Percentiles rank a stretch among this genome's conserved stretches.
Evolutionary conservation across 2,888 invertebrate genomes (phyloP).

Genomic region (Euphydryas editha): DNA sequence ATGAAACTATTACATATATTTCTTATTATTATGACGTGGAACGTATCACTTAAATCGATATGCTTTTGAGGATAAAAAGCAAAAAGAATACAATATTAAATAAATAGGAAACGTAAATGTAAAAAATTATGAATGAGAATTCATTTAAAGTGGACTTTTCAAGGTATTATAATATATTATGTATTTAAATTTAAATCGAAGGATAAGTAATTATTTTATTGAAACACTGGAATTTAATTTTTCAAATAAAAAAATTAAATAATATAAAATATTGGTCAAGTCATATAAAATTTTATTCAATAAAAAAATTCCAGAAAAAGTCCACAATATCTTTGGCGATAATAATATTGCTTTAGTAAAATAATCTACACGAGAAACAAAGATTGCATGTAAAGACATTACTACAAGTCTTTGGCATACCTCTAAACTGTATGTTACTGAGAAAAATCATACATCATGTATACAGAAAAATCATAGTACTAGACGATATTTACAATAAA

Average conservation of each 20-base stretch:
- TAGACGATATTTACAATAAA: conserved; percentile 53
- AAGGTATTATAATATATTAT: conserved; percentile 15
- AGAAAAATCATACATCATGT: conserved; percentile 52
- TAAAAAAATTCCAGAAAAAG: conserved; percentile 54
- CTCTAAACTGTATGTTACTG: conserved; percentile 80
- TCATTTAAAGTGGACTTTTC: conserved; percentile 39
- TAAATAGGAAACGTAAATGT: conserved; percentile 48
- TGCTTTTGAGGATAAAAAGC: conserved; percentile 68
- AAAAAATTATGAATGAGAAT: conserved; percentile 42
- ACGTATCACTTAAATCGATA: conserved; percentile 73
- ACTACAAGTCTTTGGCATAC: conserved; percentile 77
- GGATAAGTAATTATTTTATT: not conserved
- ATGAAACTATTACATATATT: conserved; percentile 61
- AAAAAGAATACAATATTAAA: conserved; percentile 41
- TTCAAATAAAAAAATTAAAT: not conserved
- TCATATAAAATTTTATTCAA: conserved; percentile 16
- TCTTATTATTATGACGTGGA: conserved; percentile 62
- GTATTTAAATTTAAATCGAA: not conserved
- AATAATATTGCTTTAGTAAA: conserved; percentile 59
- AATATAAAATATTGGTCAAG: conserved; percentile 19
- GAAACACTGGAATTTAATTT: not conserved
- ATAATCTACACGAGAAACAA: conserved; percentile 45
- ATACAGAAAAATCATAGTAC: conserved; percentile 22
- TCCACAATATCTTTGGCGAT: conserved; percentile 67
- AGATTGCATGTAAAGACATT: conserved; percentile 55